Evolutionary conservation across 2,888 invertebrate genomes (phyloP), one percentile per base, ranked within the genome.

Genomic region (Pammene fasciana): DNA sequence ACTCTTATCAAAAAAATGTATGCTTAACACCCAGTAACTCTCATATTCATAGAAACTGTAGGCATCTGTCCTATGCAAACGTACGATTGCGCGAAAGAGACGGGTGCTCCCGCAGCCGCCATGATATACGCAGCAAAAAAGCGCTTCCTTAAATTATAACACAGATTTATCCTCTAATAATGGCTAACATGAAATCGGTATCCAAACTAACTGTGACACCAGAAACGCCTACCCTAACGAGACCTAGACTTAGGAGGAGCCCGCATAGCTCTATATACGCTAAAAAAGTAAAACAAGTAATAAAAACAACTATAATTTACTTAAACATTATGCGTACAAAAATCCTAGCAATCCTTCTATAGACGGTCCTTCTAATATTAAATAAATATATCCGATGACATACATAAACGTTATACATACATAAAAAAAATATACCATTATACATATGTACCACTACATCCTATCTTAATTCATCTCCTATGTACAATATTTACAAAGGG

Each of bases 401-500:
- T 89, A 91, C 88, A 88, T 88, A 87, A 86, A 90, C 86, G 78
- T 86, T 85, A 87, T 89, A 89, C 86, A 89, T 86, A 90, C 86
- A 90, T 88, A 84, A 84, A 88, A 89, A 88, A 84, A 84, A 82
- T 84, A 84, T 84, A 85, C 83, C 85, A 81, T 85, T 86, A 88
- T 85, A 88, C 83, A 87, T 85, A 85, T 82, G 82, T 81, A 82
- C 81, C 83, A 82, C 85, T 87, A 88, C 79, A 77, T 75, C 82
- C 78, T 79, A 85, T 82, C 83, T 83, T 84, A 85, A 85, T 79
- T 82, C 61, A 71, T 67, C 83, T 84, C 81, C 80, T 93, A 93
- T 92, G 88, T 93, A 93, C 92, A 93, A 85, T 93, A 93, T 93
- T 87, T 93, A 93, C 93, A 93, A 79, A 85, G 88, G 86, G 86